These are phyloP conservation scores for Trilocha varians DNA, from an alignment of 2,888 invertebrate species.

Conservation along the genomic window DNA sequence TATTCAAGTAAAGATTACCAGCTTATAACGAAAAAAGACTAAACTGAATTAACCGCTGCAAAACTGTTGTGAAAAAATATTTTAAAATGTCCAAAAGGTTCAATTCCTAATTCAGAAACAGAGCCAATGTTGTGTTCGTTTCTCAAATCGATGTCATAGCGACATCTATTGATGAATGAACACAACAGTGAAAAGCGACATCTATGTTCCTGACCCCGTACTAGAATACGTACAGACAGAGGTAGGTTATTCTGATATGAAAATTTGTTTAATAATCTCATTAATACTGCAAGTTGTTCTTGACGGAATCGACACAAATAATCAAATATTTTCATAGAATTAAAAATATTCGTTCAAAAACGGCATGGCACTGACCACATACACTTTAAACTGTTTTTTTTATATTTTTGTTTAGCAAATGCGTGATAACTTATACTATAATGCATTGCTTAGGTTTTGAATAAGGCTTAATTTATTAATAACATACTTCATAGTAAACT, in stretches of 20 bases:
- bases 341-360: neutral
- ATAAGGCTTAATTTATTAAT: neutral
- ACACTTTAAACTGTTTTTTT: neutral
- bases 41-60: no score
- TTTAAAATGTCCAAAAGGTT: no score
- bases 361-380: neutral
- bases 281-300: neutral
- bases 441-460: neutral
- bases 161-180: neutral
- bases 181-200: neutral
- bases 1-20: no score
- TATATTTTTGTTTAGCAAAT: neutral
- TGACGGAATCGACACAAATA: neutral
- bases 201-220: neutral
- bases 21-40: no score
- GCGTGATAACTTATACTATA: neutral
- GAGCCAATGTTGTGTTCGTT: neutral
- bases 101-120: no score
- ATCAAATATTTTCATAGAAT: neutral
- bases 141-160: neutral
- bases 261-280: neutral
- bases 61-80: no score
- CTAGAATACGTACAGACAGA: neutral
- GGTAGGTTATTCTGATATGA: neutral
- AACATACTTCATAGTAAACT: constrained; percentile 13